phyloP scores from a whole-genome alignment of 1,140 invertebrate species.

The Pteromalus puparum region DNA sequence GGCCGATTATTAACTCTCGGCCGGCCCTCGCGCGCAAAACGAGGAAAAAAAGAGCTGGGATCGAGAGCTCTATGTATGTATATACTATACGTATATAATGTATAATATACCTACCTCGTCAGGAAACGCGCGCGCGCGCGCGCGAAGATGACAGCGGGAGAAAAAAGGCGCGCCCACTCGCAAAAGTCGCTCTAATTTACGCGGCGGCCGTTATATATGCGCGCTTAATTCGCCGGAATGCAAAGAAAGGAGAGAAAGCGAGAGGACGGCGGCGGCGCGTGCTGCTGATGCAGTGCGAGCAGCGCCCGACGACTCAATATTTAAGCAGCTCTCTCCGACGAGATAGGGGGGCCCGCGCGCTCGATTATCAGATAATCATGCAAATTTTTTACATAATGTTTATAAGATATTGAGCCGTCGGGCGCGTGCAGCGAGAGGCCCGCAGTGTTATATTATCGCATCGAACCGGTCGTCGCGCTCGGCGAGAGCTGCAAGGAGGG shows the following conservation, averaged over 20 bases:
- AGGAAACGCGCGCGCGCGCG: not conserved
- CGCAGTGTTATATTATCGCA: too few species aligned
- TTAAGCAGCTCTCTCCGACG: not conserved
- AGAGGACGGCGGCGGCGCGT: not conserved
- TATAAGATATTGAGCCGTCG: not conserved
- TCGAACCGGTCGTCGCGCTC: too few species aligned
- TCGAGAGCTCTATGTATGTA: not conserved
- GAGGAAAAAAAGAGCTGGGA: too few species aligned
- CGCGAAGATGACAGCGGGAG: not conserved
- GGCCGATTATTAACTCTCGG: slow-evolving; percentile 46
- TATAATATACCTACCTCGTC: too few species aligned
- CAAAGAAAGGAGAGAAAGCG: not conserved
- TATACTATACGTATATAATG: too few species aligned
- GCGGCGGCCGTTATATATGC: not conserved
- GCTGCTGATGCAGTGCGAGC: not conserved
- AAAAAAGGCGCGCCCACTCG: slow-evolving; percentile 29
- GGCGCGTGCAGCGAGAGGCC: too few species aligned
- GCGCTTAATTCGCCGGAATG: slow-evolving; percentile 47
- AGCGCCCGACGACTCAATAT: slow-evolving; percentile 30
- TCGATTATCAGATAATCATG: slow-evolving; percentile 37
- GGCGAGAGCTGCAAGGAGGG: too few species aligned
- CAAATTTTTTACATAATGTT: slow-evolving; percentile 25
- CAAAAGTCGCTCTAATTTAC: slow-evolving; percentile 46
- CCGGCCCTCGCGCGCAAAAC: not conserved
- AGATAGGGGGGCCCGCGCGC: not conserved